Evolutionary conservation across 53 echinoderm and acorn worm genomes (phyloP), one percentile per base, ranked within the genome.

Genomic region (Temnopleurus reevesii): DNA sequence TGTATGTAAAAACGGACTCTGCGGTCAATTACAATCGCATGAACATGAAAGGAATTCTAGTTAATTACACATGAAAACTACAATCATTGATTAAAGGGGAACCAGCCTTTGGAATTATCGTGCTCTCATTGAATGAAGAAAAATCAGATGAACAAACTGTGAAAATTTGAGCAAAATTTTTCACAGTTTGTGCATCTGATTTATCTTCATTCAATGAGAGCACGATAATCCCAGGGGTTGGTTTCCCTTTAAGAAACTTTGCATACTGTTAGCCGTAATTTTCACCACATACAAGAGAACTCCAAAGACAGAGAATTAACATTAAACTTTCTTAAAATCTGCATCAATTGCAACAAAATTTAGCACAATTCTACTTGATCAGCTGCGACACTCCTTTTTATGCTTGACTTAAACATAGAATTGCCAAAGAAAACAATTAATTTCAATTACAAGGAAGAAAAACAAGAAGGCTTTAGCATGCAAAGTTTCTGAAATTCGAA

Each of bases 1-100:
- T 85, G 85, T 85, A 85, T 85, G 83, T 83, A 61, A 83, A n/a
- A 80, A 83, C 29, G 53, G 56, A 83, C 83, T 54, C 58, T 84
- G 85, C 26, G 45, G 85, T 85, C 46, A 45, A 45, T 77, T 21
- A 45, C 77, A 45, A 46, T 28, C 15, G 46, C 27, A 49, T 79
- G 29, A 45, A 41, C 28, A 79, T 5, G 15, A 49, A 30, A 79
- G 51, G 79, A 79, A 79, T 15, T n/a, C 25, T 21, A 43, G 71
- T 71, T 71, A 71, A 36, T 43, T 71, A 71, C 71, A 71, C 71
- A 71, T 38, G 71, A 71, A 19, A n/a, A 71, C 49, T 12, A 49
- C 17, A n/a, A 12, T 59, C 15, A 59, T 18, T 59, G 17, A 59
- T 59, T 13, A n/a, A 12, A 12, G 9, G 49, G 49, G 49, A 49